Conservation (phyloP, 2,888 invertebrate species). For the Anoncus sp. region DNA sequence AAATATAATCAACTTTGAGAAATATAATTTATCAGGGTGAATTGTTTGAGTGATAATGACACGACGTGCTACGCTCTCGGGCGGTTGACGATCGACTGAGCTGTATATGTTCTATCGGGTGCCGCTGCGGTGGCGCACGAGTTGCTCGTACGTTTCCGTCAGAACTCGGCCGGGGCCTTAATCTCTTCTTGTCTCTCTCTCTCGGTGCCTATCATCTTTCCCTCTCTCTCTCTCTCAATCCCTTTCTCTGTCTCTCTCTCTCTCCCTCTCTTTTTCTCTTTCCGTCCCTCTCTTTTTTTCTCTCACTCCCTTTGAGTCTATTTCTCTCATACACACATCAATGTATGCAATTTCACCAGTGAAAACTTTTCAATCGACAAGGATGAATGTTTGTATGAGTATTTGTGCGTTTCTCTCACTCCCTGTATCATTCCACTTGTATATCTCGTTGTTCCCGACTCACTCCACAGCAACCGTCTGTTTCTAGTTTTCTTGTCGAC, state of each 20-base stretch:
- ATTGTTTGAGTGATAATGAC: constrained; percentile 1
- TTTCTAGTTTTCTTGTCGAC: constrained; percentile 41
- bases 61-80: constrained; percentile 62
- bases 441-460: constrained; percentile 64
- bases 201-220: too few relatives aligned
- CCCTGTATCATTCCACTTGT: constrained; percentile 54
- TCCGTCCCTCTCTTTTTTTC: neutral
- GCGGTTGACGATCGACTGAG: constrained; percentile 78
- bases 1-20: constrained; percentile 5
- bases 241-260: constrained; percentile 20
- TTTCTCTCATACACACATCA: neutral
- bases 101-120: constrained; percentile 73
- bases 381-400: too few relatives aligned
- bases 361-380: constrained; percentile 45
- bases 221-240: constrained; percentile 23
- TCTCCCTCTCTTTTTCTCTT: constrained; percentile 42
- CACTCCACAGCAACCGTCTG: constrained; percentile 47
- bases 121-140: constrained; percentile 78
- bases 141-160: constrained; percentile 64
- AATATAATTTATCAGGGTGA: neutral
- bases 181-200: constrained; percentile 33
- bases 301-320: too few relatives aligned
- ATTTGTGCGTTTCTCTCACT: constrained; percentile 49
- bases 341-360: neutral
- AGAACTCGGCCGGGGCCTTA: constrained; percentile 57